Base-by-base conservation (phyloP, 2,888 invertebrate genomes). In the Nephrotoma flavescens region DNA sequence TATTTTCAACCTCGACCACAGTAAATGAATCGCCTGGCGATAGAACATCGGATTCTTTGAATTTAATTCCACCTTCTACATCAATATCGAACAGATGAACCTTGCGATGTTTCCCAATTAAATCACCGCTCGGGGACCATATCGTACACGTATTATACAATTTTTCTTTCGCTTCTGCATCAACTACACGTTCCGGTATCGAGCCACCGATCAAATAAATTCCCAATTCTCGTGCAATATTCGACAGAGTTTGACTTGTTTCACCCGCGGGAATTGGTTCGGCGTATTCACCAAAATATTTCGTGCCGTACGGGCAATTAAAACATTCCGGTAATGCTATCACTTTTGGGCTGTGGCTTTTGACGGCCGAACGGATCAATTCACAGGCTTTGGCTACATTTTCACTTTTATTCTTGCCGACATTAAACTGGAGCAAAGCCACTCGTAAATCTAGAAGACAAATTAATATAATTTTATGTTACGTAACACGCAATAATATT, bases 11-110 rank as follows among this genome's bases (percentile, higher is more conserved):
- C 85, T 95, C 93, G 89, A 98, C 96, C 0, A 94, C 95, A 0
- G 95, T 95, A 86, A 97, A 91, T n/a, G 93, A 91, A 89, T 95
- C 93, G 0, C 98, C 99, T 0, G 97, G 93, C 57, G 94, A 93
- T 6, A 99, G 91, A 0, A 95, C 95, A 86, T 96, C 96, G 0
- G 97, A 98, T 91, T 99, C 99, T 89, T 96, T 95, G 91, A 99
- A 98, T 9, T 94, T 95, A 7, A 98, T 96, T 90, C 96, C 95
- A 19, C 96, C 96, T 45, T 97, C 96, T 88, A 98, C 96, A 91
- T 98, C 96, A 88, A 99, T 97, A 91, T 98, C 98, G 92, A 99
- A 99, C 86, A 99, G 93, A 92, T 99, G 99, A 90, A 98, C 93
- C 94, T 99, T 99, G 88, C 98, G 93, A 90, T 96, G 95, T 89